phyloP scores from a whole-genome alignment of 2,888 invertebrate species.

The Xestobium rufovillosum region DNA sequence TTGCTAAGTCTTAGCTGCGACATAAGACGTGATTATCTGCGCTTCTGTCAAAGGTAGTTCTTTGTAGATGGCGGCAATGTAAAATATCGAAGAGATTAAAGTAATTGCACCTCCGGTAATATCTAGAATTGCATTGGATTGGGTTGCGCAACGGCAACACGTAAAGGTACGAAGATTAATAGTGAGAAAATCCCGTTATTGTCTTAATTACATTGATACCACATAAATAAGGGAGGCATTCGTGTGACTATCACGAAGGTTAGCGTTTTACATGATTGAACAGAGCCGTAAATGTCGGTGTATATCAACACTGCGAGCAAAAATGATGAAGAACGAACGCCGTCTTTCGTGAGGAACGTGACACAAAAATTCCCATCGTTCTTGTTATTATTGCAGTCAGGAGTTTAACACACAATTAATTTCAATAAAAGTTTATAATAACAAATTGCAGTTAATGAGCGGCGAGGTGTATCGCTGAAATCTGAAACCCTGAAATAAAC shows the following conservation, averaged over 20 bases:
- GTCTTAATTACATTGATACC: conserved; percentile 14
- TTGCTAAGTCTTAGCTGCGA: no score
- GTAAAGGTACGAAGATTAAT: conserved; percentile 8
- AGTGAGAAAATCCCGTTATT: conserved; percentile 14
- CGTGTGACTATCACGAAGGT: conserved; percentile 12
- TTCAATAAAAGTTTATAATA: no score
- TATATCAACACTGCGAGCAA: conserved; percentile 10
- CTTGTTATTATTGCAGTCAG: no score
- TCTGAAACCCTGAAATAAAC: no score
- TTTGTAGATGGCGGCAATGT: no score
- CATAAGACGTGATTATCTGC: no score
- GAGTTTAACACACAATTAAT: no score
- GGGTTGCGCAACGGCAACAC: not conserved
- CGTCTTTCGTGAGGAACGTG: conserved; percentile 1
- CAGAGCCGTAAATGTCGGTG: conserved; percentile 13
- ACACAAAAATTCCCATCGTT: not conserved
- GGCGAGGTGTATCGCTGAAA: no score
- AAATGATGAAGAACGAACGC: not conserved
- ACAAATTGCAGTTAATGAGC: no score
- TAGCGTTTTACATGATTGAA: conserved; percentile 15
- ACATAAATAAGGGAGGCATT: conserved; percentile 9
- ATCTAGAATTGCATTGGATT: conserved; percentile 1
- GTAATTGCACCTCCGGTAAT: not conserved
- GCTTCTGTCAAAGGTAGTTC: no score
- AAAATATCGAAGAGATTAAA: no score